Evolutionary conservation across 2,113 vertebrate species (phyloP).

Genomic region (Pardalotus punctatus): DNA sequence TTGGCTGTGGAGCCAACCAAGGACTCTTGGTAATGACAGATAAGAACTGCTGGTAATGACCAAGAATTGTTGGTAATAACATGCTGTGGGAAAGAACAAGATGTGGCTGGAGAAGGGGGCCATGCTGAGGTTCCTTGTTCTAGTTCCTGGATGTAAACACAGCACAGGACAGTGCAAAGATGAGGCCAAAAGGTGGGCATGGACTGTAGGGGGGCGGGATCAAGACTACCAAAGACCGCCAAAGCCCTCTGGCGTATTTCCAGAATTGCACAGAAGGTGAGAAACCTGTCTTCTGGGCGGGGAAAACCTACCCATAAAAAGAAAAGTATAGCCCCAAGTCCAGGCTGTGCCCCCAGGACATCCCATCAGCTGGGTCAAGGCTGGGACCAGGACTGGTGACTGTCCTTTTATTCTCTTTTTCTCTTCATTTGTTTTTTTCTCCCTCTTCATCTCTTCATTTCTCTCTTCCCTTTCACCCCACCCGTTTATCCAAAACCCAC

Average conservation of each 20-base stretch:
- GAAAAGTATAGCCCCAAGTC: too few relatives aligned
- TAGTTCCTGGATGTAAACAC: too few relatives aligned
- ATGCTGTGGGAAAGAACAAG: fast-evolving
- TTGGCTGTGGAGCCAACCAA: neutral
- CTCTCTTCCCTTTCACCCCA: neutral
- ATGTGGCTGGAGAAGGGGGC: neutral
- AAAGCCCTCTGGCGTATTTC: neutral
- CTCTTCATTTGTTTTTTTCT: neutral
- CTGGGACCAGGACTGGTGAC: neutral
- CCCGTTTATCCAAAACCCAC: neutral
- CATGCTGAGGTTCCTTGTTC: too few relatives aligned
- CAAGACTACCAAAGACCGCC: neutral
- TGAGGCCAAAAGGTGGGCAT: too few relatives aligned
- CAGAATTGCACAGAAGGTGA: fast-evolving
- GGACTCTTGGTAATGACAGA: too few relatives aligned
- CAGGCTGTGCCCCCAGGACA: too few relatives aligned
- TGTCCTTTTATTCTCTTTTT: too few relatives aligned
- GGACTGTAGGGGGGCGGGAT: fast-evolving
- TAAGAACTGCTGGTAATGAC: neutral
- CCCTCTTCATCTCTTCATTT: too few relatives aligned
- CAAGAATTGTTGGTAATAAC: too few relatives aligned
- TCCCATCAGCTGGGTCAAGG: too few relatives aligned
- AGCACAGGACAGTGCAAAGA: neutral
- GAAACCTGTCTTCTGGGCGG: too few relatives aligned
- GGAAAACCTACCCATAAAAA: neutral